A percentile compares a stretch with the other conserved stretches of the same genome.
These are phyloP conservation scores for Stichopus chloronotus DNA, from an alignment of 35 echinoderm and acorn worm species.

Conservation along the genomic window DNA sequence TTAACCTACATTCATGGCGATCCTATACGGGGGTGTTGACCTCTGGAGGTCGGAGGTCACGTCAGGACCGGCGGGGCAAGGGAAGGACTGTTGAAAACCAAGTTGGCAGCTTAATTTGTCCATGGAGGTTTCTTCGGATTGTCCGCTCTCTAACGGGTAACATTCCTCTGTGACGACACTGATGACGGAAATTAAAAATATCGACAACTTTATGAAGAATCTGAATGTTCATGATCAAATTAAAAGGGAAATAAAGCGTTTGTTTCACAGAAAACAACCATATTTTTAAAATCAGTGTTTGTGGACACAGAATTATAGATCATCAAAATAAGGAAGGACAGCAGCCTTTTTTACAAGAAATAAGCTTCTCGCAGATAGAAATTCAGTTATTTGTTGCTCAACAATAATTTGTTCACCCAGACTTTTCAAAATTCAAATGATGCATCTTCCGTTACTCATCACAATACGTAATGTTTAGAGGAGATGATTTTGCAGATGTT, in stretches of 20 bases:
- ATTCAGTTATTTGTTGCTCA: no score
- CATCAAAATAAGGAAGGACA: no score
- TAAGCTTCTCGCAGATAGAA: no score
- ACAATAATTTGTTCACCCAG: no score
- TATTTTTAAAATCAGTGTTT: no score
- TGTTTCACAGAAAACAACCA: no score
- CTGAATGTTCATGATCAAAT: not conserved
- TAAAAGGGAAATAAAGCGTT: no score
- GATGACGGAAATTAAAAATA: not conserved
- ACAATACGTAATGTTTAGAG: not conserved
- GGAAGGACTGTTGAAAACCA: not conserved
- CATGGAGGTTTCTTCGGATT: constrained; percentile 73
- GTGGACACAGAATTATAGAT: no score
- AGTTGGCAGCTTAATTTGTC: constrained; percentile 63
- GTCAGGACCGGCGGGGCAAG: constrained; percentile 54
- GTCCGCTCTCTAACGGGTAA: constrained; percentile 88
- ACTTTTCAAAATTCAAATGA: no score
- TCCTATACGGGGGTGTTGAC: constrained; percentile 86
- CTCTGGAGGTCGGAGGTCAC: constrained; percentile 62
- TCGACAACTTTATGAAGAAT: not conserved
- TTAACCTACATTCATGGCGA: constrained; percentile 73
- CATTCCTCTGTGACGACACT: constrained; percentile 91
- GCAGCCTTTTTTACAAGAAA: no score
- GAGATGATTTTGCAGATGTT: no score
- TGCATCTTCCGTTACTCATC: no score